These are phyloP conservation scores for Lepidotrigona ventralis DNA, from an alignment of 1,140 invertebrate species.

Conservation along the genomic window DNA sequence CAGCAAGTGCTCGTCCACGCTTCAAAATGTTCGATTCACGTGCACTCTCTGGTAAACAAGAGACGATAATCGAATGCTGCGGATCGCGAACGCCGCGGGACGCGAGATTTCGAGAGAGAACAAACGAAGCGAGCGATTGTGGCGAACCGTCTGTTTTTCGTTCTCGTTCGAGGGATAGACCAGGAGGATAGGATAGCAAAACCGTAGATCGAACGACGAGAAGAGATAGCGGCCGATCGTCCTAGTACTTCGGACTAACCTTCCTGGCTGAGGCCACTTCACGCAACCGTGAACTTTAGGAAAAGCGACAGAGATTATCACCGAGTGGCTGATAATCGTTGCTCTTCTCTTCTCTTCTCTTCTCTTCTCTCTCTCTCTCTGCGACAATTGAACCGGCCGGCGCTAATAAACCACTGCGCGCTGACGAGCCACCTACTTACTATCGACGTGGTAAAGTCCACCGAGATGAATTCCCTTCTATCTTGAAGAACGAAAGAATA, in stretches of 20 bases:
- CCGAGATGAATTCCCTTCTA: constrained; percentile 15
- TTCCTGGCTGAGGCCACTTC: constrained; percentile 38
- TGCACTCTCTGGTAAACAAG: constrained; percentile 45
- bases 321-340: constrained; percentile 48
- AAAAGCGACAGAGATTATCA: constrained; percentile 60
- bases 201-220: background rate
- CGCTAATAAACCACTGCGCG: constrained; percentile 22
- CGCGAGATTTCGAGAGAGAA: too few relatives aligned
- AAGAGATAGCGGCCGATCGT: constrained; percentile 35
- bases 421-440: constrained; percentile 42
- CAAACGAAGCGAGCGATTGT: too few relatives aligned
- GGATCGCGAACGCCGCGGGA: too few relatives aligned
- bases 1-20: background rate
- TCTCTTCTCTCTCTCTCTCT: background rate
- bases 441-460: constrained; percentile 48
- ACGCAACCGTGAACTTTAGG: constrained; percentile 62
- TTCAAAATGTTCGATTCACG: background rate
- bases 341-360: constrained; percentile 2
- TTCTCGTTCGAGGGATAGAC: background rate
- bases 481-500: constrained; percentile 38
- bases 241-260: constrained; percentile 59
- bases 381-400: constrained; percentile 15
- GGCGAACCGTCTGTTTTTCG: too few relatives aligned
- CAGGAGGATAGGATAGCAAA: background rate
- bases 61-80: background rate